Conservation (phyloP, 2,113 vertebrate species). For the Plecotus auritus region DNA sequence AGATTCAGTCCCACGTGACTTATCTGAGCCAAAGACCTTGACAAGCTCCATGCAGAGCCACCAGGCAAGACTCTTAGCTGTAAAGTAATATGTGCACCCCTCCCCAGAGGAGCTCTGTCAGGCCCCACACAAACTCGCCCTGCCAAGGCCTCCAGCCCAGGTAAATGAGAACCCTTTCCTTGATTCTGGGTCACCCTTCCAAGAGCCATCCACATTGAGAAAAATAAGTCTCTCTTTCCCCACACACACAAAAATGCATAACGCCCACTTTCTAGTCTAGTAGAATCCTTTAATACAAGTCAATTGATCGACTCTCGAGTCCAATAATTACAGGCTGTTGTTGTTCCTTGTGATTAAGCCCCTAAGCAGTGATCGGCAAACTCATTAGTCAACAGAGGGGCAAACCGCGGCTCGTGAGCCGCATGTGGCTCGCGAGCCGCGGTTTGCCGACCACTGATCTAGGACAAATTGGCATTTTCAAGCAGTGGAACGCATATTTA, state of each 20-base stretch:
- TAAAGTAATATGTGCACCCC: not conserved
- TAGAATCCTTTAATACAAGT: not conserved
- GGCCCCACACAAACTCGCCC: not conserved
- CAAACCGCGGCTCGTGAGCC: no score
- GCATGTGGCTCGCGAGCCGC: no score
- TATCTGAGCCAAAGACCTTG: not conserved
- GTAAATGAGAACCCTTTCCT: not conserved
- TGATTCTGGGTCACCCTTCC: not conserved
- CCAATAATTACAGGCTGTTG: no score
- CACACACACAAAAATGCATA: not conserved
- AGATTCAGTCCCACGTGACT: not conserved
- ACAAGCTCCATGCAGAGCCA: not conserved
- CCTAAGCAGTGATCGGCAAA: no score
- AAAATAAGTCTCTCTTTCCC: not conserved
- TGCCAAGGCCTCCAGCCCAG: not conserved
- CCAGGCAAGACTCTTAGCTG: not conserved
- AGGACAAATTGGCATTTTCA: not conserved
- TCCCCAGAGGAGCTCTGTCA: not conserved
- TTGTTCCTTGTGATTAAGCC: no score
- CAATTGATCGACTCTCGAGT: not conserved
- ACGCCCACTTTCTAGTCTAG: not conserved
- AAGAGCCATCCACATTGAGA: not conserved
- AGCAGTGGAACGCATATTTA: not conserved
- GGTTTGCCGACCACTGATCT: no score
- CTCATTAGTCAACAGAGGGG: no score